Base-by-base conservation (phyloP, 2,113 vertebrate species). In the Cinclus mexicanus region DNA sequence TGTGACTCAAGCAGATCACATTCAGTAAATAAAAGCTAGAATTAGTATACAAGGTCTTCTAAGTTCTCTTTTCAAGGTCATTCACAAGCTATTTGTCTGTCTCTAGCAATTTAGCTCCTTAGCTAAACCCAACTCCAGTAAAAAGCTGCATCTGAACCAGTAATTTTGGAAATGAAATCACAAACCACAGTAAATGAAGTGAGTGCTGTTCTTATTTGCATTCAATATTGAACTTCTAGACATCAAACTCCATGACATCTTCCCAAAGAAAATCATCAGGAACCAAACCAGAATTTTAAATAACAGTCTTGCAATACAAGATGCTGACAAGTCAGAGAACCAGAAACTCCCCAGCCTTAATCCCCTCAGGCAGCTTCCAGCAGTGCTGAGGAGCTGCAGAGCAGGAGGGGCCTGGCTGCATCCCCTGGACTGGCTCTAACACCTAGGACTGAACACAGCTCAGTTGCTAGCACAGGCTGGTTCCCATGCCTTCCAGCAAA, bases 281-380 rank as follows among this genome's bases (percentile, higher is more conserved):
- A 88, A 47, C 39, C 15, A 23, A 78, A 75, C 6, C 0, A 26
- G 64, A 57, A 47, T 35, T 76, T 69, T 3, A 41, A 85, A 8
- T 21, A 46, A 76, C 21, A 81, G 60, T 25, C 18, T 52, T 63
- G 33, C 18, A 46, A 35, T 6, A 60, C 9, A 39, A 86, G 72
- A 39, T 2, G 44, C 82, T 16, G 5, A 39, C 24, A 56, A 24
- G 53, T 10, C n/a, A 9, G 2, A 57, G 49, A 2, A 22, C 3
- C 35, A 93, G 70, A 47, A 42, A 26, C 2, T 21, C 1, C 10
- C 9, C 5, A 47, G 65, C 28, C 55, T 33, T 1, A 19, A 53
- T 0, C 19, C 28, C 5, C 42, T 6, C 0, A 14, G 70, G 81
- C 5, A 69, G 41, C 16, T 50, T 3, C 10, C 39, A 10, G 4